Percentiles rank a stretch among this genome's conserved stretches.
Evolutionary conservation across 2,888 invertebrate genomes (phyloP).

Genomic region (Amorpha juglandis): DNA sequence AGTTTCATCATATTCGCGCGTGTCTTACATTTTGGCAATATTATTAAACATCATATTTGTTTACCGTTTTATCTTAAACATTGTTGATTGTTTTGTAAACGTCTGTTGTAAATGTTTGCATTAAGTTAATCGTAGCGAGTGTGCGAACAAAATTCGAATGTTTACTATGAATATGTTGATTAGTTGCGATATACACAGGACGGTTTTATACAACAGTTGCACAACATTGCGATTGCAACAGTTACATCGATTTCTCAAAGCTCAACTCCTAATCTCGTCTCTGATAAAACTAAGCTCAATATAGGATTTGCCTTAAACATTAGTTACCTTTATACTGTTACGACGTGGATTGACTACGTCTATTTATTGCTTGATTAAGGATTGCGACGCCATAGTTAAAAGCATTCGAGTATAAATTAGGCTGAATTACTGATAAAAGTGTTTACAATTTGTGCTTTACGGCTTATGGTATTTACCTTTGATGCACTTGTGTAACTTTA

Average conservation of each 20-base stretch:
- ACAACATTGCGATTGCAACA: constrained; percentile 16
- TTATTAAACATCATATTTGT: constrained; percentile 14
- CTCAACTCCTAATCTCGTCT: background rate
- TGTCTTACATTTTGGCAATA: background rate
- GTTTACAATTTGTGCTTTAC: background rate
- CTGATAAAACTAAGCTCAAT: background rate
- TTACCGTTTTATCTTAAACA: constrained; percentile 9
- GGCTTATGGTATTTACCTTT: background rate
- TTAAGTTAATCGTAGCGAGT: constrained; percentile 2
- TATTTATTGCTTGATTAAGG: background rate
- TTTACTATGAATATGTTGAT: constrained; percentile 19
- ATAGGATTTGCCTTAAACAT: constrained; percentile 9
- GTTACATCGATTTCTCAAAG: constrained; percentile 20
- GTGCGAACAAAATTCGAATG: constrained; percentile 6
- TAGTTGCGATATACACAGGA: constrained; percentile 19
- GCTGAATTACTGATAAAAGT: background rate
- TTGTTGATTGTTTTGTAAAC: constrained; percentile 15
- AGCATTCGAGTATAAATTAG: background rate
- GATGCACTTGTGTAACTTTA: background rate
- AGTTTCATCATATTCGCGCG: background rate
- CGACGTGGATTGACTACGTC: constrained; percentile 2
- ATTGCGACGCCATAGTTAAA: background rate
- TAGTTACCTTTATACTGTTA: too few species aligned
- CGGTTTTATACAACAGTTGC: constrained; percentile 11
- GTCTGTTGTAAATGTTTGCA: constrained; percentile 16